Evolutionary conservation across 1,140 invertebrate species (phyloP), one percentile per base, ranked within the genome.

Genomic region (Adoxophyes honmai): DNA sequence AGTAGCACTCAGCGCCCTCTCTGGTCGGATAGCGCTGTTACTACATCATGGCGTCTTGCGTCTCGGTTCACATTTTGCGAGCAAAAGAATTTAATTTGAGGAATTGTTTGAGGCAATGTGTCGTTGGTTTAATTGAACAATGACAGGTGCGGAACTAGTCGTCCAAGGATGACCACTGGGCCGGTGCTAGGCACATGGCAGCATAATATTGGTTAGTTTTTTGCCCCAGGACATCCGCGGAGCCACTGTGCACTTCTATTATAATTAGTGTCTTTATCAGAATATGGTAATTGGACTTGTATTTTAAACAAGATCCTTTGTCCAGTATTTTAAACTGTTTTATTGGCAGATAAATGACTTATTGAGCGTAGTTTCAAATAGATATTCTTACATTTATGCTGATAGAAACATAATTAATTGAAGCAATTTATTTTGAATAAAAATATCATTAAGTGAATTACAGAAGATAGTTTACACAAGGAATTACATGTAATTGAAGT

Each of bases 141-240:
- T 73, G 78, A 82, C 81, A 85, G 83, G 83, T 86, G 81, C 63
- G 58, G 64, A 70, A 66, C 68, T 70, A 70, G 73, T 56, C 60
- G 54, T 63, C 73, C 80, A 86, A 86, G 81, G 81, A 84, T 78
- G 80, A 77, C 79, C 64, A 81, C 64, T 79, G 36, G 64, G 59
- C 76, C 70, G 78, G 78, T 84, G 75, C 62, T 62, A 59, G 65
- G 52, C 71, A 75, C 70, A 65, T 67, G 72, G 51, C 69, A 52
- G 70, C 53, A 68, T 72, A n/a, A 70, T 66, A 70, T 74, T 68
- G 68, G 28, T 66, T 57, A 62, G 62, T 76, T 70, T 78, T 80
- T 81, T 84, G 68, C 67, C 62, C 28, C 28, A 35, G 55, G 61
- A 57, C 59, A 64, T 64, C 56, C 58, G 59, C 55, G 34, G 59